Evolutionary conservation across 92 coral and sea anemone species (phyloP), one percentile per base, ranked within the genome.

Genomic region (Micromussa lordhowensis): DNA sequence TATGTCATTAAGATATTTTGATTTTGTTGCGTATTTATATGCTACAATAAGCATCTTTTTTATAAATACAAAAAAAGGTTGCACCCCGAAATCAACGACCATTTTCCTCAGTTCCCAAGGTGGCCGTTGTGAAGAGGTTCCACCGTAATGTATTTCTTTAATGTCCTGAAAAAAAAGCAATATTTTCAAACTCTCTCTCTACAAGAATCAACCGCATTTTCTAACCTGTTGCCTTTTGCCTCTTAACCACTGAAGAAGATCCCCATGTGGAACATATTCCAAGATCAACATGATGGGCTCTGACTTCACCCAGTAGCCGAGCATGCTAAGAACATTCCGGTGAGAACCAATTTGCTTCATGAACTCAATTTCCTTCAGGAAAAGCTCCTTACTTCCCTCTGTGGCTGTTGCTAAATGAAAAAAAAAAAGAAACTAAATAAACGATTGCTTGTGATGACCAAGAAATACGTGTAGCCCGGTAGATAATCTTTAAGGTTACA

Each of bases 241-340:
- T 81, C 85, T 81, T 12, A 81, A 75, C 85, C 85, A 81, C 38
- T 81, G 75, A 66, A 81, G 85, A 61, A 81, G 75, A 81, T 81
- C 85, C 0, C 85, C 85, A 28, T 81, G 35, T 61, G 85, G 85
- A 18, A 63, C 75, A 66, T 81, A 81, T 57, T 81, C 85, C 75
- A 81, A 12, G n/a, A 81, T 61, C 21, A 81, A 38, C 73, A 81
- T 61, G 40, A 81, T 81, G 75, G 85, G 85, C 15, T 14, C 75
- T 7, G 85, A 61, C 57, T 57, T 63, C 24, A 38, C 49, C 85
- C 85, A 81, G 85, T 61, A 81, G 26, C 85, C 85, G 5, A 81
- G 73, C 85, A 81, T 81, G 75, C 85, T 81, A 6, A 81, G 51
- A 21, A 81, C 34, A 38, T 81, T 81, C 31, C 58, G n/a, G 38